Evolutionary conservation across 2,113 vertebrate genomes (phyloP), one percentile per base, ranked within the genome.

Genomic region (Zingel zingel): DNA sequence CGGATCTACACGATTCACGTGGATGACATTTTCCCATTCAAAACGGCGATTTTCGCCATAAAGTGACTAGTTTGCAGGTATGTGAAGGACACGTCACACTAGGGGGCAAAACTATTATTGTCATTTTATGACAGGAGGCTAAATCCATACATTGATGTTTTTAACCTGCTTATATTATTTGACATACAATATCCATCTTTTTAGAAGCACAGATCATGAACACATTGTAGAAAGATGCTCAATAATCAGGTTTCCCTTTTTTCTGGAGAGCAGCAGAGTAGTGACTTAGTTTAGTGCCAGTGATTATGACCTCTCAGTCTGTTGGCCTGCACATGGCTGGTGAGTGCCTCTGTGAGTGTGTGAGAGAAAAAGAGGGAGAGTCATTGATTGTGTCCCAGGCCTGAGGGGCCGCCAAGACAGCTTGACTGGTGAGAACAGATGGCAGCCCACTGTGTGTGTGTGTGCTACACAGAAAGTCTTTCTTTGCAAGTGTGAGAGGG

Each of bases 391-490:
- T 59, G 56, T 89, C 81, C 65, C 86, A 84, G 81, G 81, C 89
- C 88, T 68, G 78, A 76, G 86, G 82, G 84, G 62, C 85, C 92
- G 90, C 92, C 87, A 91, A 85, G 86, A 86, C 88, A 92, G 88
- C 84, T 91, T 91, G 86, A 89, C 91, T 92, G 89, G 88, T 83
- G 89, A 89, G 90, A 93, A 86, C 93, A 94, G 93, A 94, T 92
- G 94, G 92, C 77, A 56, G 78, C 80, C 83, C 50, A 48, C 66
- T 11, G 75, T 65, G 83, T 53, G 81, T 11, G 36, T 43, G 27
- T 57, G 70, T 81, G 68, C 48, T 33, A 62, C 51, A 77, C 19
- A 62, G 39, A 85, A 56, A 80, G 47, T 68, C 47, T 81, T 59
- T 72, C 58, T 64, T 47, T 67, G 19, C 11, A 68, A 36, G 65